A percentile compares a stretch with the other conserved stretches of the same genome.
Evolutionary conservation across 2,797 vertebrate genomes (phyloP).

Genomic region (Crenichthys baileyi): DNA sequence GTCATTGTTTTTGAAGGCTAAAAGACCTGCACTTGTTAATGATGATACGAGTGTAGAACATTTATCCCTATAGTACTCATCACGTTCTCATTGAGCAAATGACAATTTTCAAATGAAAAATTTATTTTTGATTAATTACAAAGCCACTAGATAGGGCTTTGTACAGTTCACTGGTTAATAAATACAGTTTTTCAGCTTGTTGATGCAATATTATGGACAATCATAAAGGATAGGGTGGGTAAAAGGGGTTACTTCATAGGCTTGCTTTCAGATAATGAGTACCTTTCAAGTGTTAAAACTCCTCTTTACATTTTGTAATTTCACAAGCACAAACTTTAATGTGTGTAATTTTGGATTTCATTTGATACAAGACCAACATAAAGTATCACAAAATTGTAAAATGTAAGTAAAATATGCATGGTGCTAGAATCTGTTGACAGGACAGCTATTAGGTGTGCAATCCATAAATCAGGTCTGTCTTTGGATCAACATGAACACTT

Average conservation of each 20-base stretch:
- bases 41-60: background rate
- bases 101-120: background rate
- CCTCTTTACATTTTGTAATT: background rate
- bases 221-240: background rate
- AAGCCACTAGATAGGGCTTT: background rate
- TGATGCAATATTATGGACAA: background rate
- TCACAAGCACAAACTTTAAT: background rate
- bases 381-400: background rate
- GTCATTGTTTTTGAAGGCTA: background rate
- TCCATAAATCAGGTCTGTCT: no score
- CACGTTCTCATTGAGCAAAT: background rate
- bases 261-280: background rate
- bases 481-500: no score
- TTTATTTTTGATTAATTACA: background rate
- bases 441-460: no score
- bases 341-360: background rate
- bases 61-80: background rate
- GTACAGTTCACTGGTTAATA: background rate
- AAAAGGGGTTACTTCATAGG: background rate
- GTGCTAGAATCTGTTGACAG: no score
- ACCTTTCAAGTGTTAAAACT: background rate
- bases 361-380: background rate
- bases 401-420: background rate
- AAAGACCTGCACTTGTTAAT: background rate
- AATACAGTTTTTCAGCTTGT: background rate